Evolutionary conservation across 2,113 vertebrate genomes (phyloP).

Genomic region (Chaetura pelagica): DNA sequence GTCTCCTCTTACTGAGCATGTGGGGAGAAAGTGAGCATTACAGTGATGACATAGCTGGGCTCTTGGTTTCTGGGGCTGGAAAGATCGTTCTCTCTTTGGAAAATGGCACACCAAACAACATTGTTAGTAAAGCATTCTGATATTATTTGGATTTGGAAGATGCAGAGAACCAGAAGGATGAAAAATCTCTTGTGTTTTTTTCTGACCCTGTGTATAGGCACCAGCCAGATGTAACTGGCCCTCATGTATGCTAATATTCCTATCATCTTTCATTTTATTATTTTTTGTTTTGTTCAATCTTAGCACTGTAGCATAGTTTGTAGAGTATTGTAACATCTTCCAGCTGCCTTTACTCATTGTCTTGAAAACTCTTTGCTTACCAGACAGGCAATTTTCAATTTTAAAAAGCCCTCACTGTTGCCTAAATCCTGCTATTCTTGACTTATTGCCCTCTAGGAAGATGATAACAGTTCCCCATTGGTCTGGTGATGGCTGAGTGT

Average conservation of each 20-base stretch:
- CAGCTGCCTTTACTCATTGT: slow-evolving; percentile 25
- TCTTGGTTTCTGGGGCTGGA: background rate
- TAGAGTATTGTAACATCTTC: background rate
- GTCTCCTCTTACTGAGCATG: accelerated
- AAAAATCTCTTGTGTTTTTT: background rate
- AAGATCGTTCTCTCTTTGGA: background rate
- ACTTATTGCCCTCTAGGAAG: background rate
- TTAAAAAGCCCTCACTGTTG: slow-evolving; percentile 38
- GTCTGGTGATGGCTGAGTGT: background rate
- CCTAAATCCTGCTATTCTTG: slow-evolving; percentile 21
- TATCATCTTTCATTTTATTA: background rate
- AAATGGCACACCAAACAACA: background rate
- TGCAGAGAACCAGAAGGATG: background rate
- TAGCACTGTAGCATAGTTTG: background rate
- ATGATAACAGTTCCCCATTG: slow-evolving; percentile 16
- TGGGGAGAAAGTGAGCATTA: background rate
- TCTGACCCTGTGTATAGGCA: background rate
- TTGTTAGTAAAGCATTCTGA: background rate
- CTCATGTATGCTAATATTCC: background rate
- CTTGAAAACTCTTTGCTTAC: background rate
- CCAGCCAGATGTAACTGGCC: background rate
- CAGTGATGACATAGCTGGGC: accelerated
- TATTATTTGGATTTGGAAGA: background rate
- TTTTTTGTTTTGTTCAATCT: background rate
- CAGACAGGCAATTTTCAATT: slow-evolving; percentile 40